Conservation (phyloP, 2,888 invertebrate genomes). For the Chymomyza amoena region DNA sequence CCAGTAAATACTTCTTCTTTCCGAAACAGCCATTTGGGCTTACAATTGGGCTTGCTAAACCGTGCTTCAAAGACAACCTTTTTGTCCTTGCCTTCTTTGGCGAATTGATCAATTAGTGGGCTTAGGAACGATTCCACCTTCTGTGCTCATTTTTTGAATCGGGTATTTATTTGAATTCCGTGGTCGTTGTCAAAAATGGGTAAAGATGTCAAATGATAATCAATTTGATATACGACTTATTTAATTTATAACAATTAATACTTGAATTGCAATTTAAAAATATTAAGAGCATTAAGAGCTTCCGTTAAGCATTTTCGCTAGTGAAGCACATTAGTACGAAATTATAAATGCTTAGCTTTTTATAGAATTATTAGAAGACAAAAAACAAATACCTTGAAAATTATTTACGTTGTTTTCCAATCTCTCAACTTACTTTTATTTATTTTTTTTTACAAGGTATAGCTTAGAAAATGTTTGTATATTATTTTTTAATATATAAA, state of each 20-base stretch:
- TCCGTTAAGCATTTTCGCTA: background rate
- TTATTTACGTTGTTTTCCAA: background rate
- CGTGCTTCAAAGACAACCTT: slow-evolving; percentile 95
- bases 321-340: background rate
- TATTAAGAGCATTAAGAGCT: slow-evolving; percentile 14
- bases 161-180: slow-evolving; percentile 18
- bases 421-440: background rate
- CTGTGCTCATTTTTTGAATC: slow-evolving; percentile 79
- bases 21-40: slow-evolving; percentile 94
- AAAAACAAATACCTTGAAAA: background rate
- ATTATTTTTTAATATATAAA: too few relatives aligned
- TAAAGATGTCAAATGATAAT: slow-evolving; percentile 68
- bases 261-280: slow-evolving; percentile 11
- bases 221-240: slow-evolving; percentile 60
- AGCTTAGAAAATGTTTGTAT: too few relatives aligned
- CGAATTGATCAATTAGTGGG: slow-evolving; percentile 95
- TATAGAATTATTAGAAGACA: background rate
- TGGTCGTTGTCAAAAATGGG: slow-evolving; percentile 78
- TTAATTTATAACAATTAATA: slow-evolving; percentile 10
- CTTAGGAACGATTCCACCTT: slow-evolving; percentile 96
- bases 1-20: slow-evolving; percentile 98
- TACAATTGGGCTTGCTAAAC: slow-evolving; percentile 97
- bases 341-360: background rate
- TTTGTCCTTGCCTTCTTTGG: slow-evolving; percentile 97
- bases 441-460: too few relatives aligned